Evolutionary conservation across 2,113 vertebrate species (phyloP).

Genomic region (Zapornia atra): DNA sequence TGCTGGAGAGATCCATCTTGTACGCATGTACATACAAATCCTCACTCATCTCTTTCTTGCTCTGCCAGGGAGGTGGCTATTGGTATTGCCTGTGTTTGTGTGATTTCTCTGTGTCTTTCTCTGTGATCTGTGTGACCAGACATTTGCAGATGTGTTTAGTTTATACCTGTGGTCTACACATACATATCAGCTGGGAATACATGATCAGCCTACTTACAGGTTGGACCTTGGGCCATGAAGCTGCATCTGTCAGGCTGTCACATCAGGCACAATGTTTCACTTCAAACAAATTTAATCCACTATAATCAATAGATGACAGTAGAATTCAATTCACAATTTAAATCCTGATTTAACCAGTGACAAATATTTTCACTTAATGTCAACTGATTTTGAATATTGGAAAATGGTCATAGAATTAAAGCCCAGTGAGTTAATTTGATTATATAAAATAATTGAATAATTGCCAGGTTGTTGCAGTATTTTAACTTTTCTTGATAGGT

Average conservation of each 20-base stretch:
- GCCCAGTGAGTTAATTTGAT: background rate
- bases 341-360: background rate
- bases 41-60: background rate
- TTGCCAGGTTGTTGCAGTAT: no score
- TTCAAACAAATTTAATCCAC: background rate
- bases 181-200: background rate
- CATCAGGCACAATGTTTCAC: background rate
- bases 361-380: background rate
- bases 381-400: background rate
- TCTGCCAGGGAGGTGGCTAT: background rate
- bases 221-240: background rate
- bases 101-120: background rate
- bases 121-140: background rate
- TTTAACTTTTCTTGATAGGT: background rate
- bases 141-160: background rate
- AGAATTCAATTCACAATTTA: background rate
- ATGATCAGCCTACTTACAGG: background rate
- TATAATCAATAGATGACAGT: background rate
- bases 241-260: background rate
- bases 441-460: background rate
- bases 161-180: background rate
- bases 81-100: background rate
- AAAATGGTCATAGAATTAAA: background rate
- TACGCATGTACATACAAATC: background rate
- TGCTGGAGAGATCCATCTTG: background rate